phyloP scores from a whole-genome alignment of 2,797 vertebrate genomes.

The Acipenser oxyrinchus region DNA sequence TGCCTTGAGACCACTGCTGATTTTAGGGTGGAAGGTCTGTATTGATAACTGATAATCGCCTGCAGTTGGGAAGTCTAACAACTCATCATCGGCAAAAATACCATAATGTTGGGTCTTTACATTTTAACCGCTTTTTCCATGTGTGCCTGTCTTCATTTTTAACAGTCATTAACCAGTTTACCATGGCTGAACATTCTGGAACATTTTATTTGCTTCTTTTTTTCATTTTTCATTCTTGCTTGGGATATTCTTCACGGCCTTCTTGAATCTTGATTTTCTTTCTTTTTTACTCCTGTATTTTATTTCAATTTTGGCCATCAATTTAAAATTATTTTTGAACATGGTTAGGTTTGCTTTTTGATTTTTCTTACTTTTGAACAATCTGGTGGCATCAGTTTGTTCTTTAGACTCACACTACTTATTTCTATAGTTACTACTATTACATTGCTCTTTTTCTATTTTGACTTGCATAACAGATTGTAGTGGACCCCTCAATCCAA shows the following conservation, averaged over 20 bases:
- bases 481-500: too few relatives aligned
- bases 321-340: too few relatives aligned
- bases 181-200: conserved; percentile 5
- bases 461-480: neutral
- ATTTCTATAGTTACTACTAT: too few relatives aligned
- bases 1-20: conserved; percentile 81
- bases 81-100: conserved; percentile 6
- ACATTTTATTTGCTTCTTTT: conserved; percentile 7
- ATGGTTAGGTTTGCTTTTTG: too few relatives aligned
- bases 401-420: too few relatives aligned
- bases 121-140: conserved; percentile 60
- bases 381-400: too few relatives aligned
- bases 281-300: conserved; percentile 29
- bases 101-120: conserved; percentile 7
- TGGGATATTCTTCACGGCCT: too few relatives aligned
- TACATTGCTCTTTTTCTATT: neutral
- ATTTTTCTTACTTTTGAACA: conserved; percentile 1
- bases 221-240: conserved; percentile 19
- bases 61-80: conserved; percentile 30
- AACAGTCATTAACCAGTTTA: conserved; percentile 33
- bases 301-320: conserved; percentile 16
- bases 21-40: conserved; percentile 92
- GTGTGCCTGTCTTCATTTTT: conserved; percentile 22
- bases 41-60: conserved; percentile 21
- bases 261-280: conserved; percentile 8